Evolutionary conservation across 2,113 vertebrate species (phyloP), one percentile per base, ranked within the genome.

Genomic region (Corythaeola cristata): DNA sequence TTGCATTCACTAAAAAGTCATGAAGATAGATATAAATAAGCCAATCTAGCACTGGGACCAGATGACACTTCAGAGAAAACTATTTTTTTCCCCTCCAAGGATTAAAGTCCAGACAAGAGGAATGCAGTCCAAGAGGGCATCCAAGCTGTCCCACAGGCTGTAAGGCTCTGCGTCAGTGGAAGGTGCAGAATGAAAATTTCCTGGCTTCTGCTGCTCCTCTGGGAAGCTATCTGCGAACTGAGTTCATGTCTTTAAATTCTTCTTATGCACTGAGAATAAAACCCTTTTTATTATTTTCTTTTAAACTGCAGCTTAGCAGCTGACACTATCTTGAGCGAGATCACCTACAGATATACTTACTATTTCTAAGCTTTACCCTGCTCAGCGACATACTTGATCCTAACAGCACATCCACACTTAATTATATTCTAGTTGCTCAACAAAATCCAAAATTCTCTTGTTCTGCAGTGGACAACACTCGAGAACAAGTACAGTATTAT

Each of bases 31-130:
- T 21, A 75, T 24, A 76, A 82, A 79, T 60, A 92, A 75, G 49
- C 8, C 52, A 86, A 8, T 49, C n/a, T 53, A 75, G 56, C 1
- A 0, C 68, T 53, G 44, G 15, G 74, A 52, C 33, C 2, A 6
- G 69, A 79, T 58, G 53, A 79, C 53, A 89, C 74, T 91, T 91
- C n/a, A 94, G 49, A 75, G 47, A 75, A 52, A 92, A 78, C 58
- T 68, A 56, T 12, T 82, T 92, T 88, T 85, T 88, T 88, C 27
- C 28, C 23, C 72, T 77, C 22, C 27, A 72, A 96, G 69, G 86
- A 96, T 79, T 82, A 69, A 91, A 94, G 87, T 96, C 87, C 93
- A 95, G 77, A 93, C 35, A 78, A 68, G 45, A 96, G 77, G 74
- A 93, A 96, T 87, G 84, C 66, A 92, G 74, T 88, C 83, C 84